phyloP scores from a whole-genome alignment of 2,888 invertebrate species.

The Sthenelais limicola region DNA sequence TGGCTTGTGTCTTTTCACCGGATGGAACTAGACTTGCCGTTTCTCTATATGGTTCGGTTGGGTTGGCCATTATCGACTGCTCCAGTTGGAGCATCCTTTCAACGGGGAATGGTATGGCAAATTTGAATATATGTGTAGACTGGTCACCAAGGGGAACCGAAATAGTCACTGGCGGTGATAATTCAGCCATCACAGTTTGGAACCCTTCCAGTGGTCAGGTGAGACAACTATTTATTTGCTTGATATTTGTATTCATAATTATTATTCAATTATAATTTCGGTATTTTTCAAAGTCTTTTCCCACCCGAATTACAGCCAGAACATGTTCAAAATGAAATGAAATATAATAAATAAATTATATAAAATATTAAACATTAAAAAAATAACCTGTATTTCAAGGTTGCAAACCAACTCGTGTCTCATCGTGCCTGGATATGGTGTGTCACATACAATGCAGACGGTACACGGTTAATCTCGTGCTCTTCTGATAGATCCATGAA shows the following conservation, averaged over 20 bases:
- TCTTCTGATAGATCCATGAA: conserved; percentile 46
- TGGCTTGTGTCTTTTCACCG: conserved; percentile 36
- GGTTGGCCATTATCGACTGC: conserved; percentile 19
- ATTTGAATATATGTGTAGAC: conserved; percentile 24
- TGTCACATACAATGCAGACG: conserved; percentile 32
- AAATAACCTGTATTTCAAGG: too few species aligned
- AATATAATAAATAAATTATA: too few species aligned
- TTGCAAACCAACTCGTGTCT: too few species aligned
- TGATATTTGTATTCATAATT: too few species aligned
- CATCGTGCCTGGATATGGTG: conserved; percentile 48
- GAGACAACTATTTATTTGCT: too few species aligned
- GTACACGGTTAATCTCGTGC: conserved; percentile 38
- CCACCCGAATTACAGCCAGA: too few species aligned
- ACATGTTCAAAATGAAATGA: too few species aligned
- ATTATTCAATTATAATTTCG: too few species aligned
- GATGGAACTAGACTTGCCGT: conserved; percentile 39
- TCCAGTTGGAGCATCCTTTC: conserved; percentile 16
- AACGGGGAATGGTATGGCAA: not conserved
- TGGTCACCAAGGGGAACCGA: conserved; percentile 34
- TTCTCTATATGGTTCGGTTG: conserved; percentile 18
- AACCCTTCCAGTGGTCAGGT: conserved; percentile 18
- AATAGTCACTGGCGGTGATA: conserved; percentile 43
- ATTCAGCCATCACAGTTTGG: conserved; percentile 42
- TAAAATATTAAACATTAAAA: too few species aligned
- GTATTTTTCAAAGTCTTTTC: too few species aligned